phyloP scores from a whole-genome alignment of 2,888 invertebrate species.

The Erebia epiphron region DNA sequence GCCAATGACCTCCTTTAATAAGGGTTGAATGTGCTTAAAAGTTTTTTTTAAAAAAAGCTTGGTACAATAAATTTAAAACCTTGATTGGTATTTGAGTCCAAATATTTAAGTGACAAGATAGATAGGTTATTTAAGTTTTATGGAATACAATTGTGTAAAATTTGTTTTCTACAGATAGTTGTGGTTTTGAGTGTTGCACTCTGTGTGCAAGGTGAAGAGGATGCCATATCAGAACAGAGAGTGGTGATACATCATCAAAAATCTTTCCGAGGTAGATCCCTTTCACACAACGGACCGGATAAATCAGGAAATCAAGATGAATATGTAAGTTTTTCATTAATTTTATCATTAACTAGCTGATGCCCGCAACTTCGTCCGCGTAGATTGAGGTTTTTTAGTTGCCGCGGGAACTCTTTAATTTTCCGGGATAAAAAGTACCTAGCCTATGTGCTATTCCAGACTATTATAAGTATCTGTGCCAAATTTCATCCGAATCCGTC shows the following conservation, averaged over 20 bases:
- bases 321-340: constrained; percentile 32
- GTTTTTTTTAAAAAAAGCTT: too few species aligned
- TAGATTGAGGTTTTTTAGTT: too few species aligned
- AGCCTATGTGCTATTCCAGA: too few species aligned
- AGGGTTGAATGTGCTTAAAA: background rate
- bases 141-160: background rate
- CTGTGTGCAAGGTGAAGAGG: constrained; percentile 34
- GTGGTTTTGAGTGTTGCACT: constrained; percentile 33
- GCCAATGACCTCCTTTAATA: constrained; percentile 28
- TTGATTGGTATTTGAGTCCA: background rate
- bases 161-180: constrained; percentile 31
- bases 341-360: background rate
- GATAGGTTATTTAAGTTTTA: background rate
- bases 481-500: too few species aligned
- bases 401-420: too few species aligned
- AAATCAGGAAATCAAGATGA: constrained; percentile 37
- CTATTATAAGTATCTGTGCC: too few species aligned
- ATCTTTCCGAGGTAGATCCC: constrained; percentile 13
- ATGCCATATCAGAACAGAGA: constrained; percentile 40
- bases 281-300: constrained; percentile 22
- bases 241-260: constrained; percentile 35
- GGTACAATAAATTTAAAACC: too few species aligned
- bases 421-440: too few species aligned
- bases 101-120: background rate
- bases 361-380: too few species aligned